Base-by-base conservation (phyloP, 2,113 vertebrate genomes). In the Lamprotornis superbus region DNA sequence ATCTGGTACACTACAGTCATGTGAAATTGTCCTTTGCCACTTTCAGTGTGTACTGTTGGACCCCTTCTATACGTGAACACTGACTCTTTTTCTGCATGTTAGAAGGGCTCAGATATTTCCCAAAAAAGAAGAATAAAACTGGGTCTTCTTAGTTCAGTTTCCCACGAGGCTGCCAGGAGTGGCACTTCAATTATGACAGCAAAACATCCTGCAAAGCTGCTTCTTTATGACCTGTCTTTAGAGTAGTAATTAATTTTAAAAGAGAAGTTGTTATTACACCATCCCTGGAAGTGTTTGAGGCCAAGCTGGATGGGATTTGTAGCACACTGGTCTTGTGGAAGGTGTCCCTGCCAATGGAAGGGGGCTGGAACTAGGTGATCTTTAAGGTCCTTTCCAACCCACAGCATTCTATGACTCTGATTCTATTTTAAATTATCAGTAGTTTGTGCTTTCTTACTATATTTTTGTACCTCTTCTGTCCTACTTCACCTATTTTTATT, bases 51-150 rank as follows among this genome's bases (percentile, higher is more conserved):
- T 18, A 33, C 9, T 78, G 75, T 75, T 50, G 39, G 25, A 53
- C 4, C 1, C 11, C 10, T 40, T 46, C 35, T 64, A 4, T 12
- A 87, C 67, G 7, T 31, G 18, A 53, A 37, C 5, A 46, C 4
- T 15, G n/a, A 22, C 20, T 10, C 1, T 24, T 67, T 52, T 61
- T 27, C 7, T 14, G 18, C 0, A 0, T 20, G 9, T 46, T 82
- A 46, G 6, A 92, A 78, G 14, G 9, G 33, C 22, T 76, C 19
- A 67, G 11, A 64, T 15, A 31, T 52, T 35, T 69, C 25, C 49
- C 15, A 7, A 46, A 46, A 87, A 56, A 59, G 3, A 5, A 63
- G 11, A 55, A 42, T 31, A 57, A 84, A 78, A 46, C 1, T 42
- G 11, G 4, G 15, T 53, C 8, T 24, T 64, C 35, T 33, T 7